Percentiles rank a stretch among this genome's conserved stretches.
phyloP scores from a whole-genome alignment of 2,797 vertebrate species.

The Nasua narica region DNA sequence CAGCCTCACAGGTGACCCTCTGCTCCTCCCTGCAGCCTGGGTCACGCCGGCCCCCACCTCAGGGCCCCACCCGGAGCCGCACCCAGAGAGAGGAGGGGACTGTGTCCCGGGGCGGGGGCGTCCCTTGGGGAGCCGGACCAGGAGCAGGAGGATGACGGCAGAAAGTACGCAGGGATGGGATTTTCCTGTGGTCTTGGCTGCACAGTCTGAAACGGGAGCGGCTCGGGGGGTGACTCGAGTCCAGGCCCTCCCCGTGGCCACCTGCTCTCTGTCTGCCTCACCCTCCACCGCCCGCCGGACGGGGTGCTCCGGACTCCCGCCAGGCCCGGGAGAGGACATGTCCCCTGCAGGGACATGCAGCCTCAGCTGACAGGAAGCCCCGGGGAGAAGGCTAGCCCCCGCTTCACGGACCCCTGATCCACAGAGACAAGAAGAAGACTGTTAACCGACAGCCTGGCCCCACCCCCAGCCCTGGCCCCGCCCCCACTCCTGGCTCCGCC shows the following conservation, averaged over 20 bases:
- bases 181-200: background rate
- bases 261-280: background rate
- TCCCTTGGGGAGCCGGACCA: background rate
- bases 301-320: background rate
- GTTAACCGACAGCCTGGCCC: background rate
- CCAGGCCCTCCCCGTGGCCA: background rate
- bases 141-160: accelerated
- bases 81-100: background rate
- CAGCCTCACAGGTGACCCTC: background rate
- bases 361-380: background rate
- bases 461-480: background rate
- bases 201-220: background rate
- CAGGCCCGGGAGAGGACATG: too few species aligned
- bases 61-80: background rate
- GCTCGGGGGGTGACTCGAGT: too few species aligned
- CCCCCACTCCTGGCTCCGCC: background rate
- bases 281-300: background rate
- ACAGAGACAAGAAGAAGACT: background rate
- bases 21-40: background rate
- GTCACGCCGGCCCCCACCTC: background rate
- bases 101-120: too few species aligned
- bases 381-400: background rate
- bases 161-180: too few species aligned
- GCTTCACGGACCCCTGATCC: background rate
- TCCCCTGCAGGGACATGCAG: too few species aligned